These are phyloP conservation scores for Octodonta nipae DNA, from an alignment of 2,888 invertebrate species.

Conservation along the genomic window DNA sequence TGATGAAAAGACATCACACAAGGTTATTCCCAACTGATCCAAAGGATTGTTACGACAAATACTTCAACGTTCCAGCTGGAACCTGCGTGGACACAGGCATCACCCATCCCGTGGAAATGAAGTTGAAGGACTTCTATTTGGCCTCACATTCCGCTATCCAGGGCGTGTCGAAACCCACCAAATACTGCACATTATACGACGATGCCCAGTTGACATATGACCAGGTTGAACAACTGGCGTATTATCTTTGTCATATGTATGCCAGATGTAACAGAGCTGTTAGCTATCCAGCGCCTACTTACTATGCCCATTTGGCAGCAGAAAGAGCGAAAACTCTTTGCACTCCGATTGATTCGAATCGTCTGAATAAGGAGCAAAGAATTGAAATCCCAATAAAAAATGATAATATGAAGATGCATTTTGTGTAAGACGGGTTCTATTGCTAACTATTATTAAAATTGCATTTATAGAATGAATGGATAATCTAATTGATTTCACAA, in stretches of 20 bases:
- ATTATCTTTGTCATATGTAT: constrained; percentile 74
- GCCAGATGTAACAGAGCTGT: constrained; percentile 71
- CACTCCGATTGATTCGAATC: neutral
- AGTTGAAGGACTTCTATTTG: constrained; percentile 72
- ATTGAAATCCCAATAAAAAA: neutral
- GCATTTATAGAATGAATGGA: no score
- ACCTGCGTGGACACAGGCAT: constrained; percentile 62
- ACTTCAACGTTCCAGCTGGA: constrained; percentile 48
- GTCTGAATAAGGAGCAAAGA: neutral
- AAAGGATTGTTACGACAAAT: constrained; percentile 40
- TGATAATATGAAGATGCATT: no score
- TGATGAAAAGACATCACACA: constrained; percentile 93
- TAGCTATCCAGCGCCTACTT: constrained; percentile 76
- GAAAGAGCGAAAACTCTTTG: constrained; percentile 42
- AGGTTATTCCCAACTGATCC: constrained; percentile 34
- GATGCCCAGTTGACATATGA: constrained; percentile 57
- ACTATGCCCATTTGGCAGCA: constrained; percentile 78
- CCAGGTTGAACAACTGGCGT: constrained; percentile 64
- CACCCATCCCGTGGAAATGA: constrained; percentile 56
- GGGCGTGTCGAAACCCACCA: constrained; percentile 73
- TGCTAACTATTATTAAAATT: no score
- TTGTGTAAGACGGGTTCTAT: no score
- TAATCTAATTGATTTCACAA: no score
- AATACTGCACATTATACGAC: constrained; percentile 73
- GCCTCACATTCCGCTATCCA: constrained; percentile 54